These are phyloP conservation scores for Amphiura filiformis DNA, from an alignment of 35 echinoderm and acorn worm genomes.

Conservation along the genomic window DNA sequence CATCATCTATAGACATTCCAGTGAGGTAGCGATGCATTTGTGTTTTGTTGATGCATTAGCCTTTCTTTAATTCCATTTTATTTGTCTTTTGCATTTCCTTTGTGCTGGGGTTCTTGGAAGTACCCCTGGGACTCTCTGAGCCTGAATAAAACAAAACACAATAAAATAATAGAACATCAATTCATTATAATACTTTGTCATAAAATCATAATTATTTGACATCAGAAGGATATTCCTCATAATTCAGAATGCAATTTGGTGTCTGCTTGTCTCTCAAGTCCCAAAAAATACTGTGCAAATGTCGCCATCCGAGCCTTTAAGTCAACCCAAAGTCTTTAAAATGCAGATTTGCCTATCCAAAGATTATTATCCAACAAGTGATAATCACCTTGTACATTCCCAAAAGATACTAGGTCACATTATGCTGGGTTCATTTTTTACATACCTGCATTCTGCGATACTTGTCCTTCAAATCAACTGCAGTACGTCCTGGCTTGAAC, in stretches of 20 bases:
- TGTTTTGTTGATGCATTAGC: too few species aligned
- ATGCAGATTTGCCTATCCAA: neutral
- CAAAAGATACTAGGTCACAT: neutral
- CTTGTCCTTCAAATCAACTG: slow-evolving; percentile 70
- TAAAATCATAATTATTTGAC: neutral
- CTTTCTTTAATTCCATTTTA: neutral
- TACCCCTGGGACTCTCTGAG: neutral
- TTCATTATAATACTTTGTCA: neutral
- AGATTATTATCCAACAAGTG: neutral
- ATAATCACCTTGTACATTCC: neutral
- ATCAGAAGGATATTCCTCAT: too few species aligned
- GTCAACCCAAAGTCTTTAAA: neutral
- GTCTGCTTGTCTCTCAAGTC: too few species aligned
- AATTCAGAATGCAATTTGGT: neutral
- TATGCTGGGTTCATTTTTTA: neutral
- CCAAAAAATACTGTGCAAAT: too few species aligned
- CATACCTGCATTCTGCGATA: slow-evolving; percentile 52
- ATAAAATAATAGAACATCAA: neutral
- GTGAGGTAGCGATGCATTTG: too few species aligned
- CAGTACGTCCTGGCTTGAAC: slow-evolving; percentile 57
- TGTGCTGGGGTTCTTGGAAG: neutral
- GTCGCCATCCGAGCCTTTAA: too few species aligned
- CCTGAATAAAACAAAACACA: neutral
- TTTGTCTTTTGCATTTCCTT: neutral
- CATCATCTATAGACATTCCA: too few species aligned